Percentiles rank a stretch among this genome's conserved stretches.
Conservation (phyloP, 2,888 invertebrate species). For the Himalopsyche kuldschensis region DNA sequence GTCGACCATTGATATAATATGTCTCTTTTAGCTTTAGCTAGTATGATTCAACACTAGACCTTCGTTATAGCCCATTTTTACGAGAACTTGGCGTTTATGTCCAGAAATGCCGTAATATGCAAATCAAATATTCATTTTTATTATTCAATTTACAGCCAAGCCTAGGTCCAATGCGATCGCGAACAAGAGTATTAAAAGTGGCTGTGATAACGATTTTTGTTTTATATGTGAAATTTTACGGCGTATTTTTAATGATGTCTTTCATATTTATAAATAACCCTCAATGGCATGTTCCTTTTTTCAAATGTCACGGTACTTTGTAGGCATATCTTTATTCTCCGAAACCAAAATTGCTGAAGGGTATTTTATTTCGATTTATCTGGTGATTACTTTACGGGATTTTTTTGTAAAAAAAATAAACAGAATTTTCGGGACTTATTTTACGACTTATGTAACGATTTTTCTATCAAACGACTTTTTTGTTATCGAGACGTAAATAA, state of each 20-base stretch:
- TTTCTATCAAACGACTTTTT: no score
- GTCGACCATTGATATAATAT: background rate
- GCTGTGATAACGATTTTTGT: constrained; percentile 24
- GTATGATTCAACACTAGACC: constrained; percentile 5
- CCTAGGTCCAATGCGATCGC: background rate
- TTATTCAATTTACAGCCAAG: constrained; percentile 21
- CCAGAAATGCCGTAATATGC: constrained; percentile 25
- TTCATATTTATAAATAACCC: background rate
- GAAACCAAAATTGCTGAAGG: no score
- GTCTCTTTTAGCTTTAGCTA: background rate
- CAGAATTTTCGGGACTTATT: no score
- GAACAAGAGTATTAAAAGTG: constrained; percentile 26
- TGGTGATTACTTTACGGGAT: no score
- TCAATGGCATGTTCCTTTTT: background rate
- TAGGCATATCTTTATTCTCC: no score
- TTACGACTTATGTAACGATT: no score
- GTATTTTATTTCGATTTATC: no score
- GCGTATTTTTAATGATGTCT: background rate
- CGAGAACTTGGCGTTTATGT: constrained; percentile 13
- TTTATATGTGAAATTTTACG: background rate
- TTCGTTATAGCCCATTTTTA: constrained; percentile 11
- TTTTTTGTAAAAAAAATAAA: no score
- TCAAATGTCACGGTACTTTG: no score
- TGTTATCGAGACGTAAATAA: no score
- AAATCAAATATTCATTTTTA: constrained; percentile 35